Evolutionary conservation across 1,140 invertebrate species (phyloP).

Genomic region (Cryptotermes secundus): DNA sequence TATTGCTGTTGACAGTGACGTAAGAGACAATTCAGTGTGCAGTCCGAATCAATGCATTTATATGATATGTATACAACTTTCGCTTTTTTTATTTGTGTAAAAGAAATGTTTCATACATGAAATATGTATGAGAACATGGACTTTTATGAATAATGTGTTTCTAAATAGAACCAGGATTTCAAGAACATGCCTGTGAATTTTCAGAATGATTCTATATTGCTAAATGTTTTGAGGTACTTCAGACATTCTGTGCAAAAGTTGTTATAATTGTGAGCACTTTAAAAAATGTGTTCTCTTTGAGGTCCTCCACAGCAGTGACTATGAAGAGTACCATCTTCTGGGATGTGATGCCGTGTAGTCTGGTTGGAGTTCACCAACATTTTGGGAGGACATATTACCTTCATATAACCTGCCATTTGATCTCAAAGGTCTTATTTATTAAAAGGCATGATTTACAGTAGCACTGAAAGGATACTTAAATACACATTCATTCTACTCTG

Average conservation of each 20-base stretch:
- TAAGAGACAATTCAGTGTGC: not conserved
- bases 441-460: no score
- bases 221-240: no score
- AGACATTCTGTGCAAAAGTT: not conserved
- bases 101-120: not conserved
- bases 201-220: not conserved
- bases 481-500: no score
- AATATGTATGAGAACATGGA: not conserved
- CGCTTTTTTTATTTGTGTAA: not conserved
- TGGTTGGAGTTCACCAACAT: no score
- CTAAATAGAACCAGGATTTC: not conserved
- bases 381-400: no score
- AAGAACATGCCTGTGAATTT: not conserved
- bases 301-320: no score
- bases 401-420: no score
- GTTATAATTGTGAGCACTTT: not conserved
- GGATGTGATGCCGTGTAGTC: no score
- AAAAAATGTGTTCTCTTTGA: not conserved
- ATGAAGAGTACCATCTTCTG: no score
- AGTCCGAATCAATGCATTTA: not conserved
- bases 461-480: no score
- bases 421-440: no score
- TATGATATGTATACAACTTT: not conserved
- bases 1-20: not conserved
- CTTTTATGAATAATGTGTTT: not conserved